phyloP scores from a whole-genome alignment of 2,113 vertebrate genomes.

The Heterochromis multidens region DNA sequence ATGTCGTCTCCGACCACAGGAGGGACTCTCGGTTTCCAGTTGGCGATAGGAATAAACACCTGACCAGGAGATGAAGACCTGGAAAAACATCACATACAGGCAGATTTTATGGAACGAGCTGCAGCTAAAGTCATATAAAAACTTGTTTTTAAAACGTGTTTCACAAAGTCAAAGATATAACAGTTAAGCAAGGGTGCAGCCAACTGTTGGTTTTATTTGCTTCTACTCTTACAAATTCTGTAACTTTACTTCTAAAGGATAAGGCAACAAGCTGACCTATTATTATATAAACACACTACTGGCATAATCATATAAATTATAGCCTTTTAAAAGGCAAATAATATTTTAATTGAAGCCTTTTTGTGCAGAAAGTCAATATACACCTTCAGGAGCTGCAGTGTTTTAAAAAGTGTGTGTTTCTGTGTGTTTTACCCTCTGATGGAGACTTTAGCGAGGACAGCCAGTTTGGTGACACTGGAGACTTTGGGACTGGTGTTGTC shows the following conservation, averaged over 20 bases:
- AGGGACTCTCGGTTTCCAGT: constrained; percentile 85
- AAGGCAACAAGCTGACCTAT: neutral
- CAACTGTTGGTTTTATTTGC: neutral
- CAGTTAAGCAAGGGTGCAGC: neutral
- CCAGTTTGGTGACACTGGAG: constrained; percentile 83
- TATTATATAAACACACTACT: neutral
- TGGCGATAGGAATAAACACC: constrained; percentile 91
- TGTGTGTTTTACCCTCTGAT: constrained; percentile 86
- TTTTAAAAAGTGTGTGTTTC: constrained; percentile 29
- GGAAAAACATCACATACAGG: constrained; percentile 4
- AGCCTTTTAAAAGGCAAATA: neutral
- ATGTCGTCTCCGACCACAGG: constrained; percentile 87
- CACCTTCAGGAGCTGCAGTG: neutral
- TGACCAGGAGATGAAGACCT: constrained; percentile 90
- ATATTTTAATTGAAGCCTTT: neutral
- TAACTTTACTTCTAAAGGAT: neutral
- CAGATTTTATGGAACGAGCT: neutral
- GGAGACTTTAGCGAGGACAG: constrained; percentile 87
- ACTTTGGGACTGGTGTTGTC: constrained; percentile 83
- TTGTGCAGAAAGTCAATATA: neutral
- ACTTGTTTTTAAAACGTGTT: neutral
- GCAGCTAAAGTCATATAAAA: neutral
- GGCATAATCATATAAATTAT: neutral
- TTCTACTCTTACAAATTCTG: neutral
- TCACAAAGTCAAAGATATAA: neutral